These are phyloP conservation scores for Drosophila chauvacae DNA, from an alignment of 1,140 invertebrate species.

Conservation along the genomic window DNA sequence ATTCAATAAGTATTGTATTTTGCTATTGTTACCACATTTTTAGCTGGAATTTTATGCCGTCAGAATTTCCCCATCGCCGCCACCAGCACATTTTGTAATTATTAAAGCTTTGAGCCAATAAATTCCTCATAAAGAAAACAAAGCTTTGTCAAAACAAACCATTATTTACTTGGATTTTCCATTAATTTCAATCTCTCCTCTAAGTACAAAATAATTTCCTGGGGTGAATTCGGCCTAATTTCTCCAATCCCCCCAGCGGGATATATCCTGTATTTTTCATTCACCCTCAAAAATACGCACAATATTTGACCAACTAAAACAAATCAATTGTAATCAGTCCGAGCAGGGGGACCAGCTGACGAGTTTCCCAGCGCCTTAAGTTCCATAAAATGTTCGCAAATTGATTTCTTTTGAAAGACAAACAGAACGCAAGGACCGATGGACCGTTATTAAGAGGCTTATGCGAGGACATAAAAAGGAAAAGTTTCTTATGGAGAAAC, in stretches of 20 bases:
- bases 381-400: conserved; percentile 18
- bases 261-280: not conserved
- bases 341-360: conserved; percentile 33
- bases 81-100: not conserved
- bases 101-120: no score
- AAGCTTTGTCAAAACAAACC: not conserved
- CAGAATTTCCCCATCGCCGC: not conserved
- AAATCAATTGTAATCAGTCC: conserved; percentile 45
- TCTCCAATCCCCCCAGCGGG: conserved; percentile 10
- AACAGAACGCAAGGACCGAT: conserved; percentile 4
- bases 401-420: conserved; percentile 32
- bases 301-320: conserved; percentile 19
- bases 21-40: not conserved
- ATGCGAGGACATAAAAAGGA: conserved; percentile 29
- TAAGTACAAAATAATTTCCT: not conserved
- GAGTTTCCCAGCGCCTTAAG: conserved; percentile 36
- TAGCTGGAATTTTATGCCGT: not conserved
- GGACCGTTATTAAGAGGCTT: conserved; percentile 28
- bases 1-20: conserved; percentile 3
- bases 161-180: conserved; percentile 1
- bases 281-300: not conserved
- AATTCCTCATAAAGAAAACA: not conserved
- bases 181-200: conserved; percentile 3
- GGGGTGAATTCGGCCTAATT: not conserved
- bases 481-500: conserved; percentile 25